Evolutionary conservation across 2,113 vertebrate species (phyloP).

Genomic region (Perca flavescens): DNA sequence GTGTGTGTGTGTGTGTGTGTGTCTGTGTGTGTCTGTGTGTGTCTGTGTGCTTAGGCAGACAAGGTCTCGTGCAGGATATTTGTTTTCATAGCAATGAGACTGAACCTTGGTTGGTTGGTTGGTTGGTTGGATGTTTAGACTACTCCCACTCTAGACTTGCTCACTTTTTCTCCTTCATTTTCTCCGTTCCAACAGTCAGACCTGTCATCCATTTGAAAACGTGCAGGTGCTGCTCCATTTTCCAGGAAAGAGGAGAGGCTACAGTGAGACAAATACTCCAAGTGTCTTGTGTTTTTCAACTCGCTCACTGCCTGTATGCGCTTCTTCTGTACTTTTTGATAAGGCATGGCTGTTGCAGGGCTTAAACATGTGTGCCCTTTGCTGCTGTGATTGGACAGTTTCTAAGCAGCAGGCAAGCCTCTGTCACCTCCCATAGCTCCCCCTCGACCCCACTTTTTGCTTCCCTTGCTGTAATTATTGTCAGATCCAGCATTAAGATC

Average conservation of each 20-base stretch:
- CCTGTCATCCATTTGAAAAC: slow-evolving; percentile 54
- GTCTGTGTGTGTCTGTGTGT: background rate
- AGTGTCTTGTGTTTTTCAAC: slow-evolving; percentile 15
- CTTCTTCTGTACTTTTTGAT: background rate
- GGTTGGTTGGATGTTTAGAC: slow-evolving; percentile 63
- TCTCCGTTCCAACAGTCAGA: slow-evolving; percentile 23
- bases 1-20: background rate
- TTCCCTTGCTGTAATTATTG: slow-evolving; percentile 29
- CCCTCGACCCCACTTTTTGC: slow-evolving; percentile 3
- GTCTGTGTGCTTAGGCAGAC: background rate
- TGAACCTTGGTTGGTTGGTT: slow-evolving; percentile 3
- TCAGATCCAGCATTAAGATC: slow-evolving; percentile 17
- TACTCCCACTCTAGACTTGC: slow-evolving; percentile 20
- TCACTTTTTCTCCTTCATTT: background rate
- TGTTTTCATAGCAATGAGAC: slow-evolving; percentile 54
- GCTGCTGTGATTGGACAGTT: slow-evolving; percentile 11
- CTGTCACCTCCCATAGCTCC: slow-evolving; percentile 1
- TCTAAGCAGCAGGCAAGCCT: background rate
- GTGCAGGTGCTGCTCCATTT: slow-evolving; percentile 51
- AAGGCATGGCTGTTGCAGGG: background rate
- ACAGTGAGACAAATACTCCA: slow-evolving; percentile 12
- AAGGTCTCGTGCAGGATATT: slow-evolving; percentile 21
- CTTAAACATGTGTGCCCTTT: slow-evolving; percentile 27
- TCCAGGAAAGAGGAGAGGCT: slow-evolving; percentile 26
- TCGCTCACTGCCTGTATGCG: background rate